phyloP scores from a whole-genome alignment of 2,888 invertebrate species.

The Galerucella calmariensis region DNA sequence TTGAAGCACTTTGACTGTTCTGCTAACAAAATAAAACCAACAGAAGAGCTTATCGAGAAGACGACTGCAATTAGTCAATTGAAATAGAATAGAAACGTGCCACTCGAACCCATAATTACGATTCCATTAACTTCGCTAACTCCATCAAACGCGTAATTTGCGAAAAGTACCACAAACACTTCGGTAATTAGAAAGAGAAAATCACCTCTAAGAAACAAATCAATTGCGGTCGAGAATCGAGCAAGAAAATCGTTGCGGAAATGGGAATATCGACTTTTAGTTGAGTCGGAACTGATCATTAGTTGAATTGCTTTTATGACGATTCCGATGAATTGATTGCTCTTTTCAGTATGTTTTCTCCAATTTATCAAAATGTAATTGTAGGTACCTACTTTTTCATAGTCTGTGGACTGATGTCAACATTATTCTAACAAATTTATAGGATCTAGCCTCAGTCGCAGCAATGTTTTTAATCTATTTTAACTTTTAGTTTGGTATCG shows the following conservation, averaged over 20 bases:
- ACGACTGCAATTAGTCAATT: conserved; percentile 46
- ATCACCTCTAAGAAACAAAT: conserved; percentile 41
- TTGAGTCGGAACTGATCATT: conserved; percentile 39
- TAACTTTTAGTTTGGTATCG: too few relatives aligned
- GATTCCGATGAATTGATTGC: not conserved
- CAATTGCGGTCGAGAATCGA: conserved; percentile 17
- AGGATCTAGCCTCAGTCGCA: too few relatives aligned
- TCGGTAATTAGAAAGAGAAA: conserved; percentile 56
- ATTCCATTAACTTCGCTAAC: conserved; percentile 62
- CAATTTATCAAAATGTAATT: not conserved
- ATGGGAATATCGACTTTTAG: conserved; percentile 29
- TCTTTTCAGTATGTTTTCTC: not conserved
- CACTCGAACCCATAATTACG: conserved; percentile 55
- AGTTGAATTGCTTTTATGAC: not conserved
- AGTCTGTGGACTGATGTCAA: too few relatives aligned
- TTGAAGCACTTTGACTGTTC: too few relatives aligned
- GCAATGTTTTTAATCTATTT: too few relatives aligned
- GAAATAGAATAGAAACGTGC: conserved; percentile 47
- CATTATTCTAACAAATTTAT: too few relatives aligned
- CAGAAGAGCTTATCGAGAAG: conserved; percentile 25
- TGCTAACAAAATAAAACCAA: not conserved
- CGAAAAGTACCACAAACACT: conserved; percentile 60
- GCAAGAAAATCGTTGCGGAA: not conserved
- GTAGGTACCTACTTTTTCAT: not conserved
- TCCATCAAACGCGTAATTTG: conserved; percentile 61